Evolutionary conservation across 2,888 invertebrate genomes (phyloP).

Genomic region (Malacosoma neustria): DNA sequence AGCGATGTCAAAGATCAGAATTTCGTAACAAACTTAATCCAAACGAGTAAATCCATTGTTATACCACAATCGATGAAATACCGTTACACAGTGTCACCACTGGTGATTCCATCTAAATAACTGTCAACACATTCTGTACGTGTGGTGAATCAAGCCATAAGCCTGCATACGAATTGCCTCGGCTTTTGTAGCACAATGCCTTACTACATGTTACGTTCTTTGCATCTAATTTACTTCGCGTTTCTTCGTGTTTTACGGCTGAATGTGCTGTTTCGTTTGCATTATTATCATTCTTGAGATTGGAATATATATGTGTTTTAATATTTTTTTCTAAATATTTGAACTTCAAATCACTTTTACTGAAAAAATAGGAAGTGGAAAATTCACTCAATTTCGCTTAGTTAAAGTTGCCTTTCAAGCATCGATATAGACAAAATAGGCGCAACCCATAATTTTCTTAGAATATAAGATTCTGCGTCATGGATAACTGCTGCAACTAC

Average conservation of each 20-base stretch:
- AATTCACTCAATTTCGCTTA: too few relatives aligned
- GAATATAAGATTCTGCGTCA: too few relatives aligned
- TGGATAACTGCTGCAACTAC: too few relatives aligned
- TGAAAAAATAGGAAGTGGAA: too few relatives aligned
- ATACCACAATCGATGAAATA: conserved; percentile 10
- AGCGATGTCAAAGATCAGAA: too few relatives aligned
- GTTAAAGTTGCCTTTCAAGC: too few relatives aligned
- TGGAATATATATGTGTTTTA: too few relatives aligned
- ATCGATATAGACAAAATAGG: too few relatives aligned
- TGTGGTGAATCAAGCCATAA: conserved; percentile 15
- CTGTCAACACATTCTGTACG: conserved; percentile 42
- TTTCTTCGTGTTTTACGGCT: neutral
- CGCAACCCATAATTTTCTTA: too few relatives aligned
- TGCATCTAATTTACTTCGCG: neutral
- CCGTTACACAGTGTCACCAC: conserved; percentile 38
- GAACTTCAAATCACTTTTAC: too few relatives aligned
- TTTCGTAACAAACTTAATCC: neutral
- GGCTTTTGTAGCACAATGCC: conserved; percentile 1
- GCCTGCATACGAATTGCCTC: conserved; percentile 16
- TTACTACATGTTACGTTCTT: neutral
- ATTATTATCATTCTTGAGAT: too few relatives aligned
- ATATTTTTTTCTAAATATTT: too few relatives aligned
- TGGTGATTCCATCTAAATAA: conserved; percentile 43
- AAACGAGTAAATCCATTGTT: neutral
- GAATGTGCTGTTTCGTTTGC: neutral